Evolutionary conservation across 2,888 invertebrate species (phyloP).

Genomic region (Harmothoe impar): DNA sequence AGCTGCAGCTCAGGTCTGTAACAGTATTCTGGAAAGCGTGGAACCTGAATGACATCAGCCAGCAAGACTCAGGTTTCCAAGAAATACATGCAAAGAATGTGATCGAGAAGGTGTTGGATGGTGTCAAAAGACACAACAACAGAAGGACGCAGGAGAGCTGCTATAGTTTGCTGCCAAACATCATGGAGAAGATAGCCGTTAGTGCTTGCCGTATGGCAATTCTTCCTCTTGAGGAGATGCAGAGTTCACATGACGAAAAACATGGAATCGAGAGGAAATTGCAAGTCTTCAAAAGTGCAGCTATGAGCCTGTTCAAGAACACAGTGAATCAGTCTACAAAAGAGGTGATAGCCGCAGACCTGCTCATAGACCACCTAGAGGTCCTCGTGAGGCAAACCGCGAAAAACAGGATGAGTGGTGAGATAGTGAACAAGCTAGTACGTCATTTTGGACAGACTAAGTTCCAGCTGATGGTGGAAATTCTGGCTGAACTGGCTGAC

Average conservation of each 20-base stretch:
- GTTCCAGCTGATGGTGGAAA: background rate
- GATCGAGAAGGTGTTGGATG: constrained; percentile 24
- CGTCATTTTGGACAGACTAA: background rate
- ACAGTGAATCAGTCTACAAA: background rate
- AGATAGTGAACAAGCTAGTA: background rate
- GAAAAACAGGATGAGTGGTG: background rate
- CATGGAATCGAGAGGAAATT: constrained; percentile 22
- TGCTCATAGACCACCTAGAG: background rate
- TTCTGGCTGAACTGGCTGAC: too few relatives aligned
- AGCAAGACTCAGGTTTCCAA: too few relatives aligned
- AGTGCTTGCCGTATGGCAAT: background rate
- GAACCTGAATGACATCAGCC: too few relatives aligned
- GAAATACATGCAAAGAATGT: background rate
- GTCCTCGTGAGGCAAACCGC: background rate
- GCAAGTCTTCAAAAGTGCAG: background rate
- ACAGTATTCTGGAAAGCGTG: too few relatives aligned
- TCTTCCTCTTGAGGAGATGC: background rate
- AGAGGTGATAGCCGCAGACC: constrained; percentile 22
- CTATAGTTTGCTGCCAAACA: constrained; percentile 37
- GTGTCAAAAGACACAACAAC: constrained; percentile 41
- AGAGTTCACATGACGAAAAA: background rate
- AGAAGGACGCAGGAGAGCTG: background rate
- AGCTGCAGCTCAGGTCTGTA: too few relatives aligned
- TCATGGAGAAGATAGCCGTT: constrained; percentile 40
- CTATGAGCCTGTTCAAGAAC: too few relatives aligned